phyloP scores from a whole-genome alignment of 37 sponge, comb jelly and placozoan species.

The Axinella damicornis region DNA sequence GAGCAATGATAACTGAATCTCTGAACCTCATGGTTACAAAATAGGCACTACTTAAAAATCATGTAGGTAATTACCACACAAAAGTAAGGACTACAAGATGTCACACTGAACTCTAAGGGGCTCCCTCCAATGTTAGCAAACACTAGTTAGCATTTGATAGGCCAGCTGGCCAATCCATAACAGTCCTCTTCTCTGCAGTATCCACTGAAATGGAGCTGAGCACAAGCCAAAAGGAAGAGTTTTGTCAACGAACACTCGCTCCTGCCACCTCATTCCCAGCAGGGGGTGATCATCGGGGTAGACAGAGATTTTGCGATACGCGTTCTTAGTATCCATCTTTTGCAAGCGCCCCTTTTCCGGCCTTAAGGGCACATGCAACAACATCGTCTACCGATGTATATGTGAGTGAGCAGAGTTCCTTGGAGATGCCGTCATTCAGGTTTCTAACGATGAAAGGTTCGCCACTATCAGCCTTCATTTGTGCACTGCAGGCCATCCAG shows the following conservation, averaged over 20 bases:
- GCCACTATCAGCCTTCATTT: constrained; percentile 34
- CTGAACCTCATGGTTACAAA: too few species aligned
- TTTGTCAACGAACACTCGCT: background rate
- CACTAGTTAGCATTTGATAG: too few species aligned
- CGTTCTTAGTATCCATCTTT: constrained; percentile 27
- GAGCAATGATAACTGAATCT: too few species aligned
- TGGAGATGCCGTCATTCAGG: constrained; percentile 20
- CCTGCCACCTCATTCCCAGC: constrained; percentile 30
- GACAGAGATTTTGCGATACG: constrained; percentile 29
- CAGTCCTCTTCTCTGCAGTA: constrained; percentile 6
- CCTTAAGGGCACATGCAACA: background rate
- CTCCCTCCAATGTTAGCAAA: too few species aligned
- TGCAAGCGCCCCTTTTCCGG: constrained; percentile 18
- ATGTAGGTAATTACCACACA: too few species aligned
- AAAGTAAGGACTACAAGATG: too few species aligned
- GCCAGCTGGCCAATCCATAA: too few species aligned
- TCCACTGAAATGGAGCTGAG: constrained; percentile 38
- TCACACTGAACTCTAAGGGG: too few species aligned
- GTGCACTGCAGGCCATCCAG: constrained; percentile 8
- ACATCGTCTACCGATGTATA: constrained; percentile 15
- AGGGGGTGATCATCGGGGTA: constrained; percentile 9
- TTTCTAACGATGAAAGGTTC: constrained; percentile 28
- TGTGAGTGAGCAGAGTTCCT: background rate
- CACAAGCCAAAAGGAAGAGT: constrained; percentile 23
- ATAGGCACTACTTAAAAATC: too few species aligned